These are phyloP conservation scores for Malaclemys terrapin DNA, from an alignment of 2,113 vertebrate genomes.

Conservation along the genomic window DNA sequence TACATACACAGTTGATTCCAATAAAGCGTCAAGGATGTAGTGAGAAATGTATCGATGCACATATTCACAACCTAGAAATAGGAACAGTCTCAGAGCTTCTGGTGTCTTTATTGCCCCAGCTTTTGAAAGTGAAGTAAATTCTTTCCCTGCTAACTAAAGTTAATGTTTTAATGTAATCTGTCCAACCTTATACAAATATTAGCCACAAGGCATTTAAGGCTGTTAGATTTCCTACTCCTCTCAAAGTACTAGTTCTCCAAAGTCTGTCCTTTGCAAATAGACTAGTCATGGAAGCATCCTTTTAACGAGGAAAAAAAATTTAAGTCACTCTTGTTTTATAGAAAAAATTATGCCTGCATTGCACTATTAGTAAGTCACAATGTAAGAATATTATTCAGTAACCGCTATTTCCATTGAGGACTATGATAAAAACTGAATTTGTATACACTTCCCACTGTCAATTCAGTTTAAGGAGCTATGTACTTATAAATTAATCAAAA, in stretches of 20 bases:
- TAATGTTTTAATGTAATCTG: too few species aligned
- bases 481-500: not conserved
- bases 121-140: not conserved
- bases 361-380: not conserved
- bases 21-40: not conserved
- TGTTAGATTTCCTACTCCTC: not conserved
- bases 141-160: not conserved
- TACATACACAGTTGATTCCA: not conserved
- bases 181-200: not conserved
- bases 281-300: conserved; percentile 44
- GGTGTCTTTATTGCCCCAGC: not conserved
- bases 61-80: not conserved
- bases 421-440: not conserved
- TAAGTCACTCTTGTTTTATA: not conserved
- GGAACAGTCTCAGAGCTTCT: not conserved
- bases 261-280: not conserved
- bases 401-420: not conserved
- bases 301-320: conserved; percentile 26
- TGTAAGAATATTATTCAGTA: not conserved
- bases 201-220: not conserved
- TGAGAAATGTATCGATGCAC: not conserved
- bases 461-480: not conserved
- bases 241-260: not conserved
- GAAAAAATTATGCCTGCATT: not conserved
- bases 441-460: not conserved